phyloP scores from a whole-genome alignment of 1,140 invertebrate genomes.

The Caenorhabditis tropicalis region DNA sequence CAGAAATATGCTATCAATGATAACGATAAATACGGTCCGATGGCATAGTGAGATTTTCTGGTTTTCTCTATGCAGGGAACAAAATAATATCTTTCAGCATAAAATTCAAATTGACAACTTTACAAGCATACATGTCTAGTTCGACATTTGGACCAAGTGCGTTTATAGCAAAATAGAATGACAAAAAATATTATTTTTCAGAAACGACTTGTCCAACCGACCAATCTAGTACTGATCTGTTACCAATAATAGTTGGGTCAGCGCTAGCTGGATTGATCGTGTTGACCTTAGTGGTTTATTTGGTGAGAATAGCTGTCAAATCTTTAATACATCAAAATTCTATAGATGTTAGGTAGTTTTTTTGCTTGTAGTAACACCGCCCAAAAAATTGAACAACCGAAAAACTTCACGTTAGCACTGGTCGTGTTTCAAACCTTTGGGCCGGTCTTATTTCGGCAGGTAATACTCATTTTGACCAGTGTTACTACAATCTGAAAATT shows the following conservation, averaged over 20 bases:
- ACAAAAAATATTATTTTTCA: background rate
- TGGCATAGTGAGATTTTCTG: background rate
- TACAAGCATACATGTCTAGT: constrained; percentile 3
- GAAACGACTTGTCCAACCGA: background rate
- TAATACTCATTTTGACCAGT: no score
- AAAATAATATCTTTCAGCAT: background rate
- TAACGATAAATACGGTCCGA: constrained; percentile 7
- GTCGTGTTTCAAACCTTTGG: no score
- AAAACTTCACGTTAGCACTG: no score
- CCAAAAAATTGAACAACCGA: no score
- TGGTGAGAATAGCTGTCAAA: background rate
- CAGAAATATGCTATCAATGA: constrained; percentile 33
- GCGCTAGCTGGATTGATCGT: background rate
- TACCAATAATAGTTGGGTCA: constrained; percentile 16
- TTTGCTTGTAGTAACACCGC: no score
- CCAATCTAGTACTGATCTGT: background rate
- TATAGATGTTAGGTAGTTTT: no score
- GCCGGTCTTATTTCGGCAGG: no score
- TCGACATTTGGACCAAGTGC: background rate
- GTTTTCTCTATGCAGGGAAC: background rate
- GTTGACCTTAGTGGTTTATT: background rate
- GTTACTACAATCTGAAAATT: no score
- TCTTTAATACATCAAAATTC: no score
- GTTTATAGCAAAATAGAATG: background rate
- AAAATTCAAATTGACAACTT: constrained; percentile 10